These are phyloP conservation scores for Bombus picipes DNA, from an alignment of 1,140 invertebrate genomes.

Conservation along the genomic window DNA sequence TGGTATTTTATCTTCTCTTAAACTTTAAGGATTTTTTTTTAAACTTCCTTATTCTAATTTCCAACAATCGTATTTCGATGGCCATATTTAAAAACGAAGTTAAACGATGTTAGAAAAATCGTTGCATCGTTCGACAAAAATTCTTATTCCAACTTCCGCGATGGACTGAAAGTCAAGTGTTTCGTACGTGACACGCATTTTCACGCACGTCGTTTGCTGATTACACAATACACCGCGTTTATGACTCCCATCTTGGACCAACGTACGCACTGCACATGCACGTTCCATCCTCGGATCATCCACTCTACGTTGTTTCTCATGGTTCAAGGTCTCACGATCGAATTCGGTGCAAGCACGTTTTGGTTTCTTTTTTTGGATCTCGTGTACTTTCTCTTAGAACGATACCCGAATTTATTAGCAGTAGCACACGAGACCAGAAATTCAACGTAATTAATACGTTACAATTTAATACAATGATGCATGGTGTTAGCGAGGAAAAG, in stretches of 20 bases:
- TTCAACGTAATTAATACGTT: neutral
- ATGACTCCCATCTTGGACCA: constrained; percentile 27
- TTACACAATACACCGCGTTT: constrained; percentile 42
- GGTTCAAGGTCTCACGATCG: neutral
- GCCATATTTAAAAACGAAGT: no score
- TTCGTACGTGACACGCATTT: constrained; percentile 13
- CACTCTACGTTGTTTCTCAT: neutral
- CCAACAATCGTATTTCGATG: no score
- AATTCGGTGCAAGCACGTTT: neutral
- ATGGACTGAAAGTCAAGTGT: neutral
- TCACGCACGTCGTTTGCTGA: constrained; percentile 26
- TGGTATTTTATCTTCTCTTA: no score
- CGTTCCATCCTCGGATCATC: neutral
- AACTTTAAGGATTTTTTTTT: no score
- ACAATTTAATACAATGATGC: neutral
- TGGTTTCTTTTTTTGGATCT: neutral
- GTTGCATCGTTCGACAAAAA: neutral
- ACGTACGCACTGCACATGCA: neutral
- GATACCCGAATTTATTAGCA: neutral
- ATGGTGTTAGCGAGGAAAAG: no score
- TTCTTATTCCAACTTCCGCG: no score
- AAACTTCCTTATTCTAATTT: no score
- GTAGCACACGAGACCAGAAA: neutral
- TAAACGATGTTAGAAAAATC: no score
- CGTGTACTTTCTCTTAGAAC: neutral